Percentiles rank a stretch among this genome's conserved stretches.
Evolutionary conservation across 2,888 invertebrate species (phyloP).

Genomic region (Euproctis similis): DNA sequence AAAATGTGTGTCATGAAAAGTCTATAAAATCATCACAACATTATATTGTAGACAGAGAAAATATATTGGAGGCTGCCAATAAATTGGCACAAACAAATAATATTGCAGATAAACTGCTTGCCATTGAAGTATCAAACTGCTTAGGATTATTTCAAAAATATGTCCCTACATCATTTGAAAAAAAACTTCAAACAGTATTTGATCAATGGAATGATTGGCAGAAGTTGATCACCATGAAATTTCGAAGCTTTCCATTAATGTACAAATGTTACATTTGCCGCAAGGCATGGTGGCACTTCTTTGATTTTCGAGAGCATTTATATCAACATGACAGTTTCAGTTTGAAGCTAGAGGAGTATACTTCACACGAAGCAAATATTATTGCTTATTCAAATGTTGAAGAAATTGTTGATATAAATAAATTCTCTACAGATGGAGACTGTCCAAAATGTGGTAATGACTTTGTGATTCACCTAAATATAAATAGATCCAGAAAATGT

Average conservation of each 20-base stretch:
- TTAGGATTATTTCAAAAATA: conserved; percentile 12
- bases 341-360: conserved; percentile 12
- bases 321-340: background rate
- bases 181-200: conserved; percentile 18
- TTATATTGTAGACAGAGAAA: background rate
- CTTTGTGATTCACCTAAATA: conserved; percentile 6
- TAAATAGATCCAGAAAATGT: background rate
- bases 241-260: conserved; percentile 25
- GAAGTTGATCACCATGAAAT: background rate
- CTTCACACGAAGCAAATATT: conserved; percentile 23
- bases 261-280: conserved; percentile 48
- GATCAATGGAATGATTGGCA: conserved; percentile 26
- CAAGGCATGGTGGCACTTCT: conserved; percentile 38
- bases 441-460: conserved; percentile 35
- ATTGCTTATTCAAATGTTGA: conserved; percentile 6
- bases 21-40: background rate
- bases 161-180: background rate
- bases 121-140: conserved; percentile 23
- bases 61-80: conserved; percentile 1
- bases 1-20: no score
- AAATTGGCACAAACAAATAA: conserved; percentile 4
- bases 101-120: conserved; percentile 23
- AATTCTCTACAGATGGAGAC: conserved; percentile 9
- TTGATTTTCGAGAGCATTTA: conserved; percentile 34
- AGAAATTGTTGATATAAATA: conserved; percentile 3